Conservation (phyloP, 2,888 invertebrate species). For the Campoplex capitator region DNA sequence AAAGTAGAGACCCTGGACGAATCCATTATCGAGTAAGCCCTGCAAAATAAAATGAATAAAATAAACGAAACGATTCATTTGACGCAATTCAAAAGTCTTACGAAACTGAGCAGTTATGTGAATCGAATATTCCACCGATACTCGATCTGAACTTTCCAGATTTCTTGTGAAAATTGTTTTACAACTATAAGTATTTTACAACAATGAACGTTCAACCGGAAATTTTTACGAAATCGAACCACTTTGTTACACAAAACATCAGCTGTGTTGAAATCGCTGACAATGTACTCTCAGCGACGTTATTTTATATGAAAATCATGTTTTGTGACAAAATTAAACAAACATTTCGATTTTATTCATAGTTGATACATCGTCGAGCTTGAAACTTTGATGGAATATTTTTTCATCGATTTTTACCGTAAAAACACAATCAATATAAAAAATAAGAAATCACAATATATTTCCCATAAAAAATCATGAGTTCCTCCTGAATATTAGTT, state of each 20-base stretch:
- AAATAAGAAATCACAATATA: too few relatives aligned
- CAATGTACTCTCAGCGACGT: too few relatives aligned
- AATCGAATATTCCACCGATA: not conserved
- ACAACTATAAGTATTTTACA: not conserved
- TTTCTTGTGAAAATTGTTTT: not conserved
- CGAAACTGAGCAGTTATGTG: not conserved
- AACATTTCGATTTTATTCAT: not conserved
- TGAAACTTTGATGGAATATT: not conserved
- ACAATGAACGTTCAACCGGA: not conserved
- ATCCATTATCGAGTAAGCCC: constrained; percentile 99
- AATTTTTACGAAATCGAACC: not conserved
- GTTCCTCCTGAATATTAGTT: too few relatives aligned
- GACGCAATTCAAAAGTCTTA: not conserved
- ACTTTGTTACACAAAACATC: not conserved
- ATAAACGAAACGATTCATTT: not conserved
- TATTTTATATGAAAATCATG: too few relatives aligned
- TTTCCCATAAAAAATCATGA: too few relatives aligned
- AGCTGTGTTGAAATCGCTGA: not conserved
- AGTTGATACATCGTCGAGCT: not conserved
- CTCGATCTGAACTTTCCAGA: not conserved
- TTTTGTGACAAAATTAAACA: not conserved
- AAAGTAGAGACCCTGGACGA: constrained; percentile 98
- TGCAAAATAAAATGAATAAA: constrained; percentile 73
- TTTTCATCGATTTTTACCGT: not conserved
- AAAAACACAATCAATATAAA: too few relatives aligned